Evolutionary conservation across 1,140 invertebrate genomes (phyloP).

Genomic region (Drosophila melanica): DNA sequence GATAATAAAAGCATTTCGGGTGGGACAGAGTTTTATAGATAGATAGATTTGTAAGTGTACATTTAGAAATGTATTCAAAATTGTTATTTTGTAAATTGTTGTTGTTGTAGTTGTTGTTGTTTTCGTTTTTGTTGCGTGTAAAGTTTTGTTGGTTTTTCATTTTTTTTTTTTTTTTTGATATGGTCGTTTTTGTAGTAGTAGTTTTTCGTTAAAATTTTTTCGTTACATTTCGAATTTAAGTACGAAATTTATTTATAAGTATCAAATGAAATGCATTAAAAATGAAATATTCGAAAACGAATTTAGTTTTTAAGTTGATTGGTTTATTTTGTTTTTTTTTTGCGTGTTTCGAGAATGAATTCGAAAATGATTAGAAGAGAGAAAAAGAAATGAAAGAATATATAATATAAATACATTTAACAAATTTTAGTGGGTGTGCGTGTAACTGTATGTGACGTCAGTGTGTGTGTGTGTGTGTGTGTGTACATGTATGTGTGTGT

Average conservation of each 20-base stretch:
- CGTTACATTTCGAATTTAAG: slow-evolving; percentile 65
- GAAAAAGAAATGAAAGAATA: slow-evolving; percentile 84
- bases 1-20: slow-evolving; percentile 74
- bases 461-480: slow-evolving; percentile 43
- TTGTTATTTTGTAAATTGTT: slow-evolving; percentile 47
- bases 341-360: slow-evolving; percentile 78
- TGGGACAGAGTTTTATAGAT: slow-evolving; percentile 60
- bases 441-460: slow-evolving; percentile 34
- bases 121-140: slow-evolving; percentile 59
- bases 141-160: slow-evolving; percentile 44
- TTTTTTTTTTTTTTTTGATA: slow-evolving; percentile 28
- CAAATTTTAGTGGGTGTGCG: slow-evolving; percentile 77
- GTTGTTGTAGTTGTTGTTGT: slow-evolving; percentile 66
- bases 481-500: slow-evolving; percentile 44
- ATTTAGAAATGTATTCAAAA: slow-evolving; percentile 63
- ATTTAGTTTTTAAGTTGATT: slow-evolving; percentile 35
- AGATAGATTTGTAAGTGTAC: slow-evolving; percentile 66
- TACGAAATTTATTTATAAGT: slow-evolving; percentile 57
- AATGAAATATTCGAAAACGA: slow-evolving; percentile 67
- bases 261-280: slow-evolving; percentile 75
- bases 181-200: slow-evolving; percentile 20
- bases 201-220: slow-evolving; percentile 25
- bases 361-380: slow-evolving; percentile 83
- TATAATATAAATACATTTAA: slow-evolving; percentile 84
- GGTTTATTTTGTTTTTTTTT: slow-evolving; percentile 55